These are phyloP conservation scores for Grantiella picta DNA, from an alignment of 2,113 vertebrate genomes.

Conservation along the genomic window DNA sequence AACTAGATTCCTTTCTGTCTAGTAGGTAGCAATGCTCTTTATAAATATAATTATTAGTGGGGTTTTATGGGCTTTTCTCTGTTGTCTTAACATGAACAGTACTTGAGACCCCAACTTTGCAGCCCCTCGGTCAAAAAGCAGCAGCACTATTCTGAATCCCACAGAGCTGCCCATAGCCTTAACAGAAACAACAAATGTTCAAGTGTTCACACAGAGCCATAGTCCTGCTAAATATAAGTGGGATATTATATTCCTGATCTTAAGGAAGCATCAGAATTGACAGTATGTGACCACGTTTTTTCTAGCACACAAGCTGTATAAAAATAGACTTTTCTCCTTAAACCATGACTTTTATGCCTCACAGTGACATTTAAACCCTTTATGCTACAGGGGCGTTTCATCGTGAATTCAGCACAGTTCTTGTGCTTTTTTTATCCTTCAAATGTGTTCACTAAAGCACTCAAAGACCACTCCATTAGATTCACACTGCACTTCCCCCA, in stretches of 20 bases:
- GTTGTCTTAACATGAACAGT: background rate
- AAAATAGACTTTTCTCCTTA: background rate
- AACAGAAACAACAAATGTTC: background rate
- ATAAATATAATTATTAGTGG: background rate
- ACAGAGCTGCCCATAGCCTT: background rate
- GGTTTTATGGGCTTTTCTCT: background rate
- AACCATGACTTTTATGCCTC: background rate
- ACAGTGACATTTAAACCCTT: background rate
- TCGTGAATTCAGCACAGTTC: background rate
- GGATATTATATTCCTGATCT: background rate
- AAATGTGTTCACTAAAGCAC: background rate
- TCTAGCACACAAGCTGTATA: background rate
- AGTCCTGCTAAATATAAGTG: background rate
- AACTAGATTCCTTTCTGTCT: background rate
- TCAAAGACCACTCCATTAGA: background rate
- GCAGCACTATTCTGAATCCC: background rate
- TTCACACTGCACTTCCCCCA: too few species aligned
- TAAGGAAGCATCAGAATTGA: background rate
- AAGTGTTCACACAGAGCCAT: background rate
- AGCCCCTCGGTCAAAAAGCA: background rate
- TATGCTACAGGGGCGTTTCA: background rate
- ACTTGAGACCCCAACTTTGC: accelerated
- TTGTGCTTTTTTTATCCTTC: background rate
- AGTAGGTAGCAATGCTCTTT: background rate
- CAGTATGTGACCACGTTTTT: background rate